Conservation (phyloP, 2,113 vertebrate genomes). For the Sorex araneus region DNA sequence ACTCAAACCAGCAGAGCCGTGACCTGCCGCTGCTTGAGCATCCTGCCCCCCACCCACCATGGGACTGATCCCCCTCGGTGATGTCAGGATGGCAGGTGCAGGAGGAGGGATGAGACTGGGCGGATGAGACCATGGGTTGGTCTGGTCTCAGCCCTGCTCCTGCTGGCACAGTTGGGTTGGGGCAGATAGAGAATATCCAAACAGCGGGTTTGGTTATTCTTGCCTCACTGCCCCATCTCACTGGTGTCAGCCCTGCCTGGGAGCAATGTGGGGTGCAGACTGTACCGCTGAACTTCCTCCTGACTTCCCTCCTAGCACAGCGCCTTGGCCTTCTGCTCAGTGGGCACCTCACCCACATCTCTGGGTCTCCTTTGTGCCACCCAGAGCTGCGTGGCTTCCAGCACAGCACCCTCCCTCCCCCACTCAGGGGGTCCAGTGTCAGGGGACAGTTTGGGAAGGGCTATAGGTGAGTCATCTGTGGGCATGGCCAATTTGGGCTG, state of each 20-base stretch:
- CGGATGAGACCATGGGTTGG: conserved; percentile 5
- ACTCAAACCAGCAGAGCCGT: conserved; percentile 46
- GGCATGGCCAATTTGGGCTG: not conserved
- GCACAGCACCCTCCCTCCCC: too few relatives aligned
- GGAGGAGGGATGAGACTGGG: not conserved
- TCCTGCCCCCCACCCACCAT: not conserved
- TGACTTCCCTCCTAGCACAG: not conserved
- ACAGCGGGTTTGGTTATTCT: too few relatives aligned
- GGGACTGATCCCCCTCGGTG: conserved; percentile 1
- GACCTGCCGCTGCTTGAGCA: conserved; percentile 71
- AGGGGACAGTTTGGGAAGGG: not conserved
- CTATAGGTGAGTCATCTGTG: not conserved
- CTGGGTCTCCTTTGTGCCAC: too few relatives aligned
- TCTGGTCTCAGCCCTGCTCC: conserved; percentile 57
- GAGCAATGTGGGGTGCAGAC: too few relatives aligned
- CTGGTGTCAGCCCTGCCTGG: too few relatives aligned
- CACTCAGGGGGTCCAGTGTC: not conserved
- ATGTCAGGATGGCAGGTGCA: conserved; percentile 33
- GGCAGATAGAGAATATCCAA: not conserved
- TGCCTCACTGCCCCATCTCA: too few relatives aligned
- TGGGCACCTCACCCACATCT: not conserved
- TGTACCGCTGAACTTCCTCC: not conserved
- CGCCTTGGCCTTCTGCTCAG: conserved; percentile 7
- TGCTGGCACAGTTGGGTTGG: conserved; percentile 21
- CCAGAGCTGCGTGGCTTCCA: not conserved